phyloP scores from a whole-genome alignment of 1,140 invertebrate genomes.

The Telenomus remus region DNA sequence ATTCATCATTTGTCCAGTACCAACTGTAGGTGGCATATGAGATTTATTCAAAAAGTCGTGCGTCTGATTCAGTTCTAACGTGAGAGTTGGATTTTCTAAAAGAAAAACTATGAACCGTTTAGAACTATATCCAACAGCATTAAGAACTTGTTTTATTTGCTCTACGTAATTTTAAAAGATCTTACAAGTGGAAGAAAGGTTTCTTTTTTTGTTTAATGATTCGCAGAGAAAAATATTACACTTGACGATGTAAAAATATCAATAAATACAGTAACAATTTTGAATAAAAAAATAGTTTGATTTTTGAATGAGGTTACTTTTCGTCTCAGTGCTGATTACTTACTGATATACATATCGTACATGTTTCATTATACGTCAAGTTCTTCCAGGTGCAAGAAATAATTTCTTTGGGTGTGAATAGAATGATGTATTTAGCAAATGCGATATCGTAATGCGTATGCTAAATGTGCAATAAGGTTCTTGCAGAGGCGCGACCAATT shows the following conservation, averaged over 20 bases:
- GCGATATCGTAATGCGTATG: too few relatives aligned
- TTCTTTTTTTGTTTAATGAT: too few relatives aligned
- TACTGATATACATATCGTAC: constrained; percentile 14
- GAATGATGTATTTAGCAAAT: too few relatives aligned
- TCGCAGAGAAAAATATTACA: too few relatives aligned
- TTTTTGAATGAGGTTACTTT: too few relatives aligned
- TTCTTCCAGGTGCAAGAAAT: constrained; percentile 40
- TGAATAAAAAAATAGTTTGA: too few relatives aligned
- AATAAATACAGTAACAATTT: too few relatives aligned
- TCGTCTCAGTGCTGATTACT: too few relatives aligned
- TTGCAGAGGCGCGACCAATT: constrained; percentile 20
- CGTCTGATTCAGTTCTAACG: constrained; percentile 16
- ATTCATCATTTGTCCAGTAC: neutral
- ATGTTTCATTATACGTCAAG: constrained; percentile 28
- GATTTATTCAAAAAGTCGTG: constrained; percentile 33
- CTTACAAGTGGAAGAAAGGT: constrained; percentile 16
- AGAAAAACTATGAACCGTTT: neutral
- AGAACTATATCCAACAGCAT: constrained; percentile 1
- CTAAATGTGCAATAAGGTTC: constrained; percentile 1
- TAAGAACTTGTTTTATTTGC: constrained; percentile 43
- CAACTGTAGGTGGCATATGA: constrained; percentile 28
- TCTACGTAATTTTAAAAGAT: constrained; percentile 2
- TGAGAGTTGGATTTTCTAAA: constrained; percentile 20
- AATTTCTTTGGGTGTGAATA: too few relatives aligned
- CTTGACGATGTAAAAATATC: too few relatives aligned